Evolutionary conservation across 2,888 invertebrate genomes (phyloP), one percentile per base, ranked within the genome.

Genomic region (Drosophila fungiperda): DNA sequence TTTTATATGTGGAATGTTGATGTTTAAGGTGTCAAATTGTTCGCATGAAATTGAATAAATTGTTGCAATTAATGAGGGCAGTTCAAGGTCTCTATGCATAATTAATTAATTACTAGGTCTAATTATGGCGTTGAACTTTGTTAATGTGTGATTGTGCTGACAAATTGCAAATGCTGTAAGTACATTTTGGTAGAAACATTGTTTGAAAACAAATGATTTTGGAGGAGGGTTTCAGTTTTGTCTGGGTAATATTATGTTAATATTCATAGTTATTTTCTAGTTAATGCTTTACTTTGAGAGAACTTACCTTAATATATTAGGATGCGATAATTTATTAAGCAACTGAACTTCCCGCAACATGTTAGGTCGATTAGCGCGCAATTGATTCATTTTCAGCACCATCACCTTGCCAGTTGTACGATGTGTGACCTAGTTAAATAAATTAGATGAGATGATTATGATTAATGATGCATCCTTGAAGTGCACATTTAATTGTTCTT

Each of bases 291-390:
- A 15, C 23, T 23, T 15, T 8, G 38, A 12, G 5, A 9, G 1
- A 8, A 66, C 92, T 91, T 92, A 98, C 97, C 97, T 97, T 89
- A 99, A 95, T 92, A 99, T 98, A 93, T 99, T 98, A 73, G 97
- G 97, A 94, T 99, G 98, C 91, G 97, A 97, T 82, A 99, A 95
- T 92, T 97, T 96, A 94, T 99, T 99, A 96, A 99, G 98, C 89
- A 99, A 96, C 94, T 99, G 98, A 82, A 98, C 98, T 94, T 99
- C 99, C 92, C 98, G 97, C 90, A 99, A 95, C 97, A 99, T 99
- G 94, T 98, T 98, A 87, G 97, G 97, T 91, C 98, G 95, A 94
- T 99, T 98, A 88, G 98, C 97, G 78, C 97, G 95, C 92, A 97
- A 96, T 94, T 98, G 96, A 94, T 99, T 98, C 97, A 97, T 98